Conservation (phyloP, 2,888 invertebrate genomes). For the Pristionchus arcanus region DNA sequence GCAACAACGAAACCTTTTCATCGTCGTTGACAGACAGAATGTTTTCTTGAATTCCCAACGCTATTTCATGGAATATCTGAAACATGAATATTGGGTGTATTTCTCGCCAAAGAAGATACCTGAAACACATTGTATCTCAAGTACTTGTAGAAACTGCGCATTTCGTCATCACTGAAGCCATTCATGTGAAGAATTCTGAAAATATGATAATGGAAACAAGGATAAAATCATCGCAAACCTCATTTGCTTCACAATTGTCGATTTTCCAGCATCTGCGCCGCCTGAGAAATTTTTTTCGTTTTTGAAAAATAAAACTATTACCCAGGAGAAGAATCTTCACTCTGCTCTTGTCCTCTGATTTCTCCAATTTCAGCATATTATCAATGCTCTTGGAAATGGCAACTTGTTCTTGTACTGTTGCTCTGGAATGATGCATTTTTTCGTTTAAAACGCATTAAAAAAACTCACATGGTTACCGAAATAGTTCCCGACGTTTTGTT, state of each 20-base stretch:
- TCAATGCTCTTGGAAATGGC: background rate
- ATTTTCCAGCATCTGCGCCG: slow-evolving; percentile 60
- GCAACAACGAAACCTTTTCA: background rate
- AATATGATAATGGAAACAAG: background rate
- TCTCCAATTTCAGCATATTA: background rate
- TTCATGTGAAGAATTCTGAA: slow-evolving; percentile 42
- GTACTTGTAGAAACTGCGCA: background rate
- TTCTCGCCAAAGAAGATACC: background rate
- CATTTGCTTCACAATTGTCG: slow-evolving; percentile 65
- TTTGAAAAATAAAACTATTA: background rate
- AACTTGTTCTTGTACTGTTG: background rate
- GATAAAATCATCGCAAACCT: slow-evolving; percentile 55
- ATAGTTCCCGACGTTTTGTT: too few species aligned
- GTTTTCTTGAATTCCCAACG: background rate
- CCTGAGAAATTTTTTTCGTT: slow-evolving; percentile 48
- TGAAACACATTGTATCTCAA: slow-evolving; percentile 37
- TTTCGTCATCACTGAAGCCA: slow-evolving; percentile 26
- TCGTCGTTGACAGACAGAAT: background rate
- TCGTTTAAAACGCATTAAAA: too few species aligned
- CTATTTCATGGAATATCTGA: slow-evolving; percentile 31
- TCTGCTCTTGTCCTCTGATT: background rate
- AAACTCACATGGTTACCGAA: too few species aligned
- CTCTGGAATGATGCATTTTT: too few species aligned
- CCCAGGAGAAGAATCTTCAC: background rate
- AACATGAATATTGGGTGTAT: background rate